phyloP scores from a whole-genome alignment of 1,140 invertebrate species.

The Zaprionus gabonicus region DNA sequence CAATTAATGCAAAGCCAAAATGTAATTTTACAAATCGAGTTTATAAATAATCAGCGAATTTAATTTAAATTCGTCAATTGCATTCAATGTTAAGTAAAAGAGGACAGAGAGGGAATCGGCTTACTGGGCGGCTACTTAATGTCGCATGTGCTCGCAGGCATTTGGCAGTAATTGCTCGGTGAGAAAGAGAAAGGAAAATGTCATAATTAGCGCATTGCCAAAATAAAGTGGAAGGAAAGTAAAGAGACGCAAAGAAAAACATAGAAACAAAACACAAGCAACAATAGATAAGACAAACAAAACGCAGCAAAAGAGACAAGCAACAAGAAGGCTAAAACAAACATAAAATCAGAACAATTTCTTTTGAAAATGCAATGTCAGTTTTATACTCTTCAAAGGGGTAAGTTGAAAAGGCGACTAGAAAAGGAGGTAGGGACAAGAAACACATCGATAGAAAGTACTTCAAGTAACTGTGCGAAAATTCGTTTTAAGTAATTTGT shows the following conservation, averaged over 20 bases:
- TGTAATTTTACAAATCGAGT: slow-evolving; percentile 67
- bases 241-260: slow-evolving; percentile 19
- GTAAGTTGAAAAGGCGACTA: background rate
- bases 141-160: slow-evolving; percentile 65
- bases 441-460: too few species aligned
- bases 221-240: slow-evolving; percentile 27
- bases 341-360: slow-evolving; percentile 27
- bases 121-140: slow-evolving; percentile 55
- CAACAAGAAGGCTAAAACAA: slow-evolving; percentile 11
- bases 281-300: slow-evolving; percentile 30
- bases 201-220: slow-evolving; percentile 58
- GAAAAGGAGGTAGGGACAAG: background rate
- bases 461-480: background rate
- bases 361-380: background rate
- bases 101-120: background rate
- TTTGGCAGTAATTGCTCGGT: slow-evolving; percentile 72
- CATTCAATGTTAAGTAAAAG: slow-evolving; percentile 39
- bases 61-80: slow-evolving; percentile 47
- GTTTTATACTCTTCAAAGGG: slow-evolving; percentile 22
- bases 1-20: slow-evolving; percentile 69
- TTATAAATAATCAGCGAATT: slow-evolving; percentile 70
- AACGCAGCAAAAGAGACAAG: slow-evolving; percentile 11
- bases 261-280: background rate
- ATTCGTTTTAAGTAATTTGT: background rate
- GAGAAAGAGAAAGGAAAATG: slow-evolving; percentile 46